Evolutionary conservation across 2,888 invertebrate genomes (phyloP), one percentile per base, ranked within the genome.

Genomic region (Hartigia nigra): DNA sequence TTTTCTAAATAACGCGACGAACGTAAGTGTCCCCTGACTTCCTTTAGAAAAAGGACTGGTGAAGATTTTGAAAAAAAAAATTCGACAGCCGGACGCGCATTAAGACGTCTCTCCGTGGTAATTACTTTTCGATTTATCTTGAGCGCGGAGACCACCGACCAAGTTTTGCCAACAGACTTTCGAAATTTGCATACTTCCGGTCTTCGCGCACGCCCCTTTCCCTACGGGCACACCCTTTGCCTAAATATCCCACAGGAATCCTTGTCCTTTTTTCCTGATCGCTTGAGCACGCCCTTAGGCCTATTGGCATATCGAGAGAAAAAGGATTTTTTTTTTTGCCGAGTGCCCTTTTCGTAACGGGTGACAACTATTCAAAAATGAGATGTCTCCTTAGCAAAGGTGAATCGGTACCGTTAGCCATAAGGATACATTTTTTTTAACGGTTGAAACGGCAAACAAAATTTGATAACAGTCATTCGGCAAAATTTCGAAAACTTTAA

Each of bases 61-160:
- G 11, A 35, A 75, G 35, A 32, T 31, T 36, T 31, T 35, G 31
- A 34, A 36, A 75, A 35, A 74, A 36, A 75, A 35, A 75, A 35
- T 75, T n/a, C 34, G 75, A 75, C 35, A 31, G 14, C 76, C 77
- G 76, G 70, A 77, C 77, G 37, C 75, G 72, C 76, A 81, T 76
- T 74, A 79, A 75, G 81, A 78, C 70, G 74, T 75, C 81, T 69
- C 76, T 74, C 74, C 76, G 77, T 77, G 81, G 86, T 87, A 88
- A 91, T 90, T 89, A 88, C 81, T 88, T 88, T 84, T 83, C 87
- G 79, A 91, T 91, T 88, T 84, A 88, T 91, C 91, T 87, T 85
- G 70, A 55, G 34, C 31, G 39, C 55, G 55, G 2, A 35, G 90
- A 88, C 90, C 90, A 90, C 90, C 90, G 82, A 84, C 84, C 78